Base-by-base conservation (phyloP, 2,113 vertebrate species). In the Lagopus leucura region DNA sequence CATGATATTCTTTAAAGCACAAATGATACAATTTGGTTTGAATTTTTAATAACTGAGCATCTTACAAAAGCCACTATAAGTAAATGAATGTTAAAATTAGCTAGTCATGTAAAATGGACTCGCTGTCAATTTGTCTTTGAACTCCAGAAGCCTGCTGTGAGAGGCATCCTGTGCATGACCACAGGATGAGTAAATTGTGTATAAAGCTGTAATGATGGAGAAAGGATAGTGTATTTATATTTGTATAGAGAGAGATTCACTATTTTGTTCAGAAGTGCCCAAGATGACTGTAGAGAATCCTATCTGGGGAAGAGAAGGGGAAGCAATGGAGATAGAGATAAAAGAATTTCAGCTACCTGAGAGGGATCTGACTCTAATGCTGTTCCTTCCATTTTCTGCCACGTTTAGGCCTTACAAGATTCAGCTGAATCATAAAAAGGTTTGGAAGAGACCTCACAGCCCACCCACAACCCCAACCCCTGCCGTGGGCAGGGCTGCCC, bases 21-120 rank as follows among this genome's bases (percentile, higher is more conserved):
- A 30, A 88, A 8, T 69, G 50, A 42, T 75, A 55, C 1, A 0
- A 91, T 54, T 88, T 71, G 45, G 38, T 91, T 86, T 83, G 78
- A 85, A 94, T 89, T 91, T 94, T 91, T 89, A 92, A 91, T 85
- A 81, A 81, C 64, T 30, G 52, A 74, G 19, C 34, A 89, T 52
- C 64, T 89, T 88, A 47, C 47, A 89, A 80, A 91, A 86, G 28
- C 28, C 67, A 47, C 25, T 70, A 11, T 52, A 81, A 80, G 36
- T 50, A 86, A 78, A 78, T 48, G 18, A 57, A 80, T 22, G 55
- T n/a, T 86, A 89, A 90, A 91, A 93, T 71, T 86, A 90, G 34
- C 32, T 43, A 73, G 45, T 67, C 36, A 32, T 22, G 36, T 57
- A 36, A 86, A 85, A 54, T 50, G 55, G 91, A 74, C 21, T 87